Percentiles rank a stretch among this genome's conserved stretches.
Evolutionary conservation across 2,888 invertebrate genomes (phyloP).

Genomic region (Parelbella ahira): DNA sequence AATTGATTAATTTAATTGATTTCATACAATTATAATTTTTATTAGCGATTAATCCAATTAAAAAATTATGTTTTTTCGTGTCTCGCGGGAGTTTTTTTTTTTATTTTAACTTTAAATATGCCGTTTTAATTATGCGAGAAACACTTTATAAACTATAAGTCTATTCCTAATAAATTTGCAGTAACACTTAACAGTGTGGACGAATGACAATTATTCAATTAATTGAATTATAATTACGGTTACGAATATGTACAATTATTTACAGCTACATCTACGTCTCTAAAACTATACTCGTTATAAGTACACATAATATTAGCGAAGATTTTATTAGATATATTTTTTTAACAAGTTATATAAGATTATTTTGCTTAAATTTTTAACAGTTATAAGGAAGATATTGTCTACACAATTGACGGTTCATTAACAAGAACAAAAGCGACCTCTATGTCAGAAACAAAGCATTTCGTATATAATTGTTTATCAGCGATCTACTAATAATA

Average conservation of each 20-base stretch:
- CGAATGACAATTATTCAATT: conserved; percentile 54
- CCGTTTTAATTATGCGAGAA: no score
- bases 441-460: conserved; percentile 16
- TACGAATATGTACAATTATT: conserved; percentile 33
- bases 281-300: conserved; percentile 12
- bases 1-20: conserved; percentile 28
- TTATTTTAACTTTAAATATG: no score
- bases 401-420: conserved; percentile 67
- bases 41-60: no score
- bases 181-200: conserved; percentile 55
- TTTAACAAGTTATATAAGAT: conserved; percentile 31
- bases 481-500: conserved; percentile 9
- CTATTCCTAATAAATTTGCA: conserved; percentile 32
- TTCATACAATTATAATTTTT: conserved; percentile 6
- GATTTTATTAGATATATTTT: conserved; percentile 29
- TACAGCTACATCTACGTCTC: conserved; percentile 24
- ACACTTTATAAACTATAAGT: no score
- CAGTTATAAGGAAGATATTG: conserved; percentile 51
- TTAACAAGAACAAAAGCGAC: conserved; percentile 21
- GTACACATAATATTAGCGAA: conserved; percentile 30
- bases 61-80: no score
- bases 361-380: conserved; percentile 35
- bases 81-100: no score
- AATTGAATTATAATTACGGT: conserved; percentile 28
- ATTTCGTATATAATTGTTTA: conserved; percentile 2